phyloP scores from a whole-genome alignment of 2,888 invertebrate genomes.

The Proisotoma minuta region DNA sequence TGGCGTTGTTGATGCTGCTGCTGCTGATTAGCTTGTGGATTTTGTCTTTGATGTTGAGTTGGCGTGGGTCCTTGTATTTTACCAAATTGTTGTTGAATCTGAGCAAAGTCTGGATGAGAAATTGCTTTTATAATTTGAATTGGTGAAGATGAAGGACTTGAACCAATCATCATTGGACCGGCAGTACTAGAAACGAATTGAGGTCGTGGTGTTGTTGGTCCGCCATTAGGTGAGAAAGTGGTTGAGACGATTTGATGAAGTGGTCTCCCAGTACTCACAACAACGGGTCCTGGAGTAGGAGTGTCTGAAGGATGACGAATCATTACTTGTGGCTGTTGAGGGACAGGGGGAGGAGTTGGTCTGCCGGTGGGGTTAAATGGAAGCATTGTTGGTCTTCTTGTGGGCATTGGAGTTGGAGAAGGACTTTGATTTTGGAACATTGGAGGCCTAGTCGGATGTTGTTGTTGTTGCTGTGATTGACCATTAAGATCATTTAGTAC shows the following conservation, averaged over 20 bases:
- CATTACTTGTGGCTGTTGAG: constrained; percentile 8
- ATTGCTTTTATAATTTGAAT: constrained; percentile 28
- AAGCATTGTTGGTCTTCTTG: constrained; percentile 8
- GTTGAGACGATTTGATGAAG: background rate
- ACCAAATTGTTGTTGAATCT: constrained; percentile 6
- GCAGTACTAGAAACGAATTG: constrained; percentile 19
- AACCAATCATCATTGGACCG: constrained; percentile 19
- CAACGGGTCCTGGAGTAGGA: constrained; percentile 3
- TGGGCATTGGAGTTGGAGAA: constrained; percentile 13
- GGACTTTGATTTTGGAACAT: background rate
- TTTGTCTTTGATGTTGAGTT: background rate
- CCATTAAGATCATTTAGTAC: constrained; percentile 34
- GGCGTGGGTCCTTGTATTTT: background rate
- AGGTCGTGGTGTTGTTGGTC: constrained; percentile 6
- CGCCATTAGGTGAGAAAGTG: constrained; percentile 9
- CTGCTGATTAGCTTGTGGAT: background rate
- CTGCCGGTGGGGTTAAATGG: background rate
- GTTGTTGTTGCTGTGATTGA: constrained; percentile 7
- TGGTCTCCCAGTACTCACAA: background rate
- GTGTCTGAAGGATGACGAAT: constrained; percentile 8
- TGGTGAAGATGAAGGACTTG: constrained; percentile 17
- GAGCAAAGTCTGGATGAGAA: constrained; percentile 19
- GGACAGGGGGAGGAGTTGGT: background rate
- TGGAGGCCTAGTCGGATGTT: constrained; percentile 11
- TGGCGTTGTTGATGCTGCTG: constrained; percentile 7